These are phyloP conservation scores for Cistogaster globosa DNA, from an alignment of 2,888 invertebrate species.

Conservation along the genomic window DNA sequence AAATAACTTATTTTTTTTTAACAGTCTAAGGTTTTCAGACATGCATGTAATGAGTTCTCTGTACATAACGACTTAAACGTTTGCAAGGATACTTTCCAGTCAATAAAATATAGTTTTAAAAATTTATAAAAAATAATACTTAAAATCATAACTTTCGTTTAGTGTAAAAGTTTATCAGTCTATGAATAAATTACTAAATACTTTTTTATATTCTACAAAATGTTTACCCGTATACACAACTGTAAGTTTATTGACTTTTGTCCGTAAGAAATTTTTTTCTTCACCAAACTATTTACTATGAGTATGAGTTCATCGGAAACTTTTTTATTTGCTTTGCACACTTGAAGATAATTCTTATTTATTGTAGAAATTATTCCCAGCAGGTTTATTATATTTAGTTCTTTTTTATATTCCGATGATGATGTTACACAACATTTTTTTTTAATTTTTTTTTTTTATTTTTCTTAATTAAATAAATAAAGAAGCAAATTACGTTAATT, in stretches of 20 bases:
- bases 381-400: conserved; percentile 29
- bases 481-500: conserved; percentile 5
- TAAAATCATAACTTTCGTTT: not conserved
- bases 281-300: too few relatives aligned
- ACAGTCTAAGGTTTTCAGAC: too few relatives aligned
- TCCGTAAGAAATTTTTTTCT: not conserved
- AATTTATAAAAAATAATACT: not conserved
- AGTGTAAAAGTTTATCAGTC: not conserved
- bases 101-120: too few relatives aligned
- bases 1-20: too few relatives aligned
- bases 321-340: not conserved
- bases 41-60: too few relatives aligned
- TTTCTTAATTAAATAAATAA: conserved; percentile 24
- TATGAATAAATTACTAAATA: not conserved
- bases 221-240: not conserved
- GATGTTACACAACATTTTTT: conserved; percentile 4
- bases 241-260: conserved; percentile 33
- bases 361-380: conserved; percentile 3
- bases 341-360: conserved; percentile 23
- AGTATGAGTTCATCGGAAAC: conserved; percentile 25
- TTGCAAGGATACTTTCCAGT: too few relatives aligned
- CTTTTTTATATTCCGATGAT: not conserved
- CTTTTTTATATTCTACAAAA: not conserved
- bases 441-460: not conserved
- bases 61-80: too few relatives aligned